phyloP scores from a whole-genome alignment of 2,888 invertebrate species.

The Mesorhabditis belari region DNA sequence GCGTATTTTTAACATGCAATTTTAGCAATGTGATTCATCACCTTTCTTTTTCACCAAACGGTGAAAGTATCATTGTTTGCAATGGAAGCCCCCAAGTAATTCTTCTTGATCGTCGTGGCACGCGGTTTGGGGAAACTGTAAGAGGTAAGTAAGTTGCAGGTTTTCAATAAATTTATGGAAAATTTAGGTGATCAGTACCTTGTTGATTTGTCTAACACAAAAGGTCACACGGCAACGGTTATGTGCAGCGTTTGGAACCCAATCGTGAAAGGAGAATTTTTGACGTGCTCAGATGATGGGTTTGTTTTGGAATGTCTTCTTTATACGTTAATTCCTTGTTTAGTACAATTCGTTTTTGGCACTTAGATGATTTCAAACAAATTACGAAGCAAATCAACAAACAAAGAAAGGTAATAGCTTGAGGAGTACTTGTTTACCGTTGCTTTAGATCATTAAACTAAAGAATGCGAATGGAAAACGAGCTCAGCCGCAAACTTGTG shows the following conservation, averaged over 20 bases:
- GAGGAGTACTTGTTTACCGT: background rate
- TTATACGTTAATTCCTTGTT: conserved; percentile 8
- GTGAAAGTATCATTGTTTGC: conserved; percentile 83
- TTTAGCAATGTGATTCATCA: conserved; percentile 76
- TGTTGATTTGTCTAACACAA: conserved; percentile 82
- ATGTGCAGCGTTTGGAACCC: conserved; percentile 92
- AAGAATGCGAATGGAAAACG: conserved; percentile 46
- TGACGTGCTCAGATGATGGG: conserved; percentile 88
- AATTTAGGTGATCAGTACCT: conserved; percentile 84
- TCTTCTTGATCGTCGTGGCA: conserved; percentile 60
- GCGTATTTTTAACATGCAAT: conserved; percentile 9
- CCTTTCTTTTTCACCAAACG: conserved; percentile 83
- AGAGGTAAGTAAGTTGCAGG: conserved; percentile 13
- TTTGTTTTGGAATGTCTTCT: conserved; percentile 33
- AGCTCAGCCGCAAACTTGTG: conserved; percentile 41
- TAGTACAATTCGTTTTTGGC: conserved; percentile 81
- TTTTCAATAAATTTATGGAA: background rate
- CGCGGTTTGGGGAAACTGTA: conserved; percentile 49
- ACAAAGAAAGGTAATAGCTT: conserved; percentile 27
- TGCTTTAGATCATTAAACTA: conserved; percentile 38
- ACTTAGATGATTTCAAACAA: conserved; percentile 66
- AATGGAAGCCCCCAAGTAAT: conserved; percentile 69
- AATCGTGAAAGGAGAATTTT: conserved; percentile 77
- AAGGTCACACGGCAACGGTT: conserved; percentile 85
- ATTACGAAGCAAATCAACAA: conserved; percentile 49